Evolutionary conservation across 2,888 invertebrate genomes (phyloP).

Genomic region (Tetragonula carbonaria): DNA sequence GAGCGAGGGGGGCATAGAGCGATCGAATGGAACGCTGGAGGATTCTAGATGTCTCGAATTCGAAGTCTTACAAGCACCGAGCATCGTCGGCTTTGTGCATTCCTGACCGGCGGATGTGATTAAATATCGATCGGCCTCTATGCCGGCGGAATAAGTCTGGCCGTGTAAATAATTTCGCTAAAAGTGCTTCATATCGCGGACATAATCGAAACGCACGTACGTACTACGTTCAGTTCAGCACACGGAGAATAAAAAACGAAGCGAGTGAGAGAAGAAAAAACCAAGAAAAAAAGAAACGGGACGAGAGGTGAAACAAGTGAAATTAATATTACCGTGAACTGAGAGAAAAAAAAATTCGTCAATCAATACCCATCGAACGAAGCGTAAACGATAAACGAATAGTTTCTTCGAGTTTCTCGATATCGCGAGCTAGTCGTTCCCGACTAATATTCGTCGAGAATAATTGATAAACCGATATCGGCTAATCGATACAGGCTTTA

Average conservation of each 20-base stretch:
- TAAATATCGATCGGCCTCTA: conserved; percentile 46
- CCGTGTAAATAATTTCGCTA: conserved; percentile 48
- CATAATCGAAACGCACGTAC: background rate
- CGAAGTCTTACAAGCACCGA: background rate
- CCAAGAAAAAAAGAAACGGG: too few relatives aligned
- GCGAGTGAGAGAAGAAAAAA: background rate
- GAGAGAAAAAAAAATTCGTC: conserved; percentile 8
- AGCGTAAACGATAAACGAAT: conserved; percentile 18
- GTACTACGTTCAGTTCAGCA: background rate
- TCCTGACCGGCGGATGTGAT: conserved; percentile 35
- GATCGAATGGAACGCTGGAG: background rate
- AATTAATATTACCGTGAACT: background rate
- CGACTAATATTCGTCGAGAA: conserved; percentile 25
- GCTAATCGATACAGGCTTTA: conserved; percentile 38
- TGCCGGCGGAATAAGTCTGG: conserved; percentile 9
- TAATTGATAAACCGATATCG: conserved; percentile 54
- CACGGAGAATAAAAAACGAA: background rate
- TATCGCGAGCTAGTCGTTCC: background rate
- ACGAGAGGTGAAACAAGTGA: too few relatives aligned
- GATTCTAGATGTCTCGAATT: conserved; percentile 8
- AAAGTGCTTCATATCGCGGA: background rate
- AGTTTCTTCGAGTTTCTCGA: conserved; percentile 22
- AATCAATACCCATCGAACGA: background rate
- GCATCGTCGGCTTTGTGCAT: conserved; percentile 10
- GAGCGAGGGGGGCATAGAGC: background rate